A percentile compares a stretch with the other conserved stretches of the same genome.
These are phyloP conservation scores for Drepana falcataria DNA, from an alignment of 2,888 invertebrate genomes.

Conservation along the genomic window DNA sequence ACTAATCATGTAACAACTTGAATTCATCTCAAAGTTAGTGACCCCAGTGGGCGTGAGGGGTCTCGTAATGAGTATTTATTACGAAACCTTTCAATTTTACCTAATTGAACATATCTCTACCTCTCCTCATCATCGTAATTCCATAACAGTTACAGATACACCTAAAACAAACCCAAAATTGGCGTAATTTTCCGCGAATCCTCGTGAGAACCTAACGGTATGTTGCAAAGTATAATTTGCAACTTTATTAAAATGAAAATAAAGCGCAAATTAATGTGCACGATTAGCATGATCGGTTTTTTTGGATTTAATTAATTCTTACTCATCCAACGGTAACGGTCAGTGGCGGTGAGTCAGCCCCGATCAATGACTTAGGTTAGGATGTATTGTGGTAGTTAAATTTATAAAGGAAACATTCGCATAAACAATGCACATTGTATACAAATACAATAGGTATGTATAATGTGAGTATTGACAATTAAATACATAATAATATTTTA, in stretches of 20 bases:
- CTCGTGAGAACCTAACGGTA: conserved; percentile 54
- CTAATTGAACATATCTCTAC: conserved; percentile 15
- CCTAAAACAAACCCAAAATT: conserved; percentile 62
- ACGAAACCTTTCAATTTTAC: conserved; percentile 5
- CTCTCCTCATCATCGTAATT: conserved; percentile 24
- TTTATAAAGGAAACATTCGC: background rate
- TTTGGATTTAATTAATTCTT: conserved; percentile 69
- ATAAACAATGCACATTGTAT: background rate
- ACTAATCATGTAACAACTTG: background rate
- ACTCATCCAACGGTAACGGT: conserved; percentile 69
- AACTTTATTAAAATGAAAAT: conserved; percentile 28
- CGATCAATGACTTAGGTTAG: conserved; percentile 29
- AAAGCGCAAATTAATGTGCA: conserved; percentile 33
- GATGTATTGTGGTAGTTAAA: conserved; percentile 3
- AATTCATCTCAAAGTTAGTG: background rate
- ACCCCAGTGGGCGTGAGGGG: conserved; percentile 4
- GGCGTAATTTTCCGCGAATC: conserved; percentile 52
- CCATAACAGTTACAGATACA: conserved; percentile 34
- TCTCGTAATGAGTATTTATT: conserved; percentile 8
- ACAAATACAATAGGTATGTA: no score
- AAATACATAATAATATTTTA: no score
- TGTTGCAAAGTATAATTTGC: conserved; percentile 18
- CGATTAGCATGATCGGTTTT: conserved; percentile 43
- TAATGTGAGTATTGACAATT: no score
- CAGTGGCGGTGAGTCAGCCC: conserved; percentile 50